Evolutionary conservation across 1,140 invertebrate genomes (phyloP).

Genomic region (Eciton burchellii): DNA sequence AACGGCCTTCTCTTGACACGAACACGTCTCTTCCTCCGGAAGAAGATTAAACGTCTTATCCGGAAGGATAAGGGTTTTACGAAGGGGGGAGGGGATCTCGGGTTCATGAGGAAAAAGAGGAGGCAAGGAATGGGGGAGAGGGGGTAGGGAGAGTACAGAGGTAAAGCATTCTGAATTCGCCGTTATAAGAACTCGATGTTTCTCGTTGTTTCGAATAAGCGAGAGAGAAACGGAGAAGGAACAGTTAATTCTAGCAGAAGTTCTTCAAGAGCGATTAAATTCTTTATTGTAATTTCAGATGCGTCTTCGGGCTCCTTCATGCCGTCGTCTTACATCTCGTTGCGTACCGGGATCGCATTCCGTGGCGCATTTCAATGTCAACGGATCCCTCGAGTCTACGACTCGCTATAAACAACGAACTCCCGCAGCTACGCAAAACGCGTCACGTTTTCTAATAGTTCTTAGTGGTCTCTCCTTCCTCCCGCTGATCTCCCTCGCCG

Average conservation of each 20-base stretch:
- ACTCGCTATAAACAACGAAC: slow-evolving; percentile 9
- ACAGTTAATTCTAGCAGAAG: no score
- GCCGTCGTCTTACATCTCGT: no score
- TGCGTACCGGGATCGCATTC: neutral
- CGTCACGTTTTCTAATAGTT: neutral
- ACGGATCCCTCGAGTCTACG: no score
- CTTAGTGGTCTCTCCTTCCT: slow-evolving; percentile 3
- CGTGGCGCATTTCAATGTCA: neutral
- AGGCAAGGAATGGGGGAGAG: no score
- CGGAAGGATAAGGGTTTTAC: neutral
- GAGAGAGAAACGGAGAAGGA: no score
- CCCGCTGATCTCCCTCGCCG: neutral
- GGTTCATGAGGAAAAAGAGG: no score
- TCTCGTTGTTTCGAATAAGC: no score
- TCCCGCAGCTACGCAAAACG: slow-evolving; percentile 6
- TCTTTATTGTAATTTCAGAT: no score
- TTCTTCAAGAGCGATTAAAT: no score
- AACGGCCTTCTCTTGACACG: slow-evolving; percentile 34
- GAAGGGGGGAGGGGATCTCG: neutral
- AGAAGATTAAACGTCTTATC: neutral
- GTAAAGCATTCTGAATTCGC: neutral
- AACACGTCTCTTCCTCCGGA: neutral
- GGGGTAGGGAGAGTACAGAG: no score
- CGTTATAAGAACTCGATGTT: neutral
- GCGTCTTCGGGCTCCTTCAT: no score